A percentile compares a stretch with the other conserved stretches of the same genome.
phyloP scores from a whole-genome alignment of 2,888 invertebrate species.

The Rhagonycha fulva region DNA sequence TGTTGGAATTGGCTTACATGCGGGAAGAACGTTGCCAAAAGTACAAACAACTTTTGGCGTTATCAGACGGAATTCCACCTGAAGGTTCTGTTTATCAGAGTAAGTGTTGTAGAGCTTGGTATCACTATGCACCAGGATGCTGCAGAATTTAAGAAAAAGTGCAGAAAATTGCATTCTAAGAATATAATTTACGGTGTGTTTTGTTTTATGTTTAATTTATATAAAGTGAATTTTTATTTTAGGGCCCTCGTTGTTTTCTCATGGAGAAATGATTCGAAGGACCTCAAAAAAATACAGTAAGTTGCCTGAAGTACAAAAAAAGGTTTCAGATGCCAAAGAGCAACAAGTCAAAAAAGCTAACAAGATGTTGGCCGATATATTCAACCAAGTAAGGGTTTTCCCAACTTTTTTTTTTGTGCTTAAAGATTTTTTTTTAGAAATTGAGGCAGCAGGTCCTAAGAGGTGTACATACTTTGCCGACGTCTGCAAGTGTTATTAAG shows the following conservation, averaged over 20 bases:
- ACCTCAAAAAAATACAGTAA: conserved; percentile 68
- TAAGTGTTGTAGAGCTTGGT: conserved; percentile 5
- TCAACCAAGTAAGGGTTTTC: conserved; percentile 65
- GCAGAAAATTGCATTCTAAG: background rate
- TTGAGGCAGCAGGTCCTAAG: conserved; percentile 68
- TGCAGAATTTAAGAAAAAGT: background rate
- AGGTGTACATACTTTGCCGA: conserved; percentile 68
- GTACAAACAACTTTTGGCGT: conserved; percentile 53
- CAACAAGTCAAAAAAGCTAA: conserved; percentile 65
- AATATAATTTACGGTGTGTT: background rate
- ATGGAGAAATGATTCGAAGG: conserved; percentile 64
- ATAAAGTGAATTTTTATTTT: conserved; percentile 7
- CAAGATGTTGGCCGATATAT: conserved; percentile 74
- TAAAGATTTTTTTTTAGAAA: conserved; percentile 60
- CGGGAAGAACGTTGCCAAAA: conserved; percentile 56
- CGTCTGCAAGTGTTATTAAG: conserved; percentile 64
- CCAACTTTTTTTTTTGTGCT: conserved; percentile 30
- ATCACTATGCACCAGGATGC: background rate
- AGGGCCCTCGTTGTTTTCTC: conserved; percentile 53
- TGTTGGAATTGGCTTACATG: conserved; percentile 56
- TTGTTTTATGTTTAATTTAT: background rate
- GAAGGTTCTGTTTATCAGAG: background rate
- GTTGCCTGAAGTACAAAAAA: conserved; percentile 73
- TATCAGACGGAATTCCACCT: conserved; percentile 44
- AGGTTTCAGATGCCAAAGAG: conserved; percentile 63